phyloP scores from a whole-genome alignment of 2,888 invertebrate genomes.

The Euzetes globulus region DNA sequence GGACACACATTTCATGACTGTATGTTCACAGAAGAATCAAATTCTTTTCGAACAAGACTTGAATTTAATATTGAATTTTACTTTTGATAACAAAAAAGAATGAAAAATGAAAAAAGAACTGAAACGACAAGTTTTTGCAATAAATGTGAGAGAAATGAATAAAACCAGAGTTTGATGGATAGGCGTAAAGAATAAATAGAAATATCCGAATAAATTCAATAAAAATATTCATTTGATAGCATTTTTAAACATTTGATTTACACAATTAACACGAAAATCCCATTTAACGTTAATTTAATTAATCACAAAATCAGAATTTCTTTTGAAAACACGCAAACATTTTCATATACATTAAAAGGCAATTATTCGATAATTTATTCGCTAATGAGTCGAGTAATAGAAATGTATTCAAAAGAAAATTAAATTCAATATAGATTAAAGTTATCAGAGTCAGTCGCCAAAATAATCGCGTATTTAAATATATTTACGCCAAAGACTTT shows the following conservation, averaged over 20 bases:
- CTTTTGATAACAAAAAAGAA: background rate
- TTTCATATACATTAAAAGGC: background rate
- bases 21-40: background rate
- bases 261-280: background rate
- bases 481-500: too few species aligned
- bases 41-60: background rate
- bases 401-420: background rate
- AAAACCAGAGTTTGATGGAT: background rate
- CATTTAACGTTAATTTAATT: background rate
- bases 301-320: background rate
- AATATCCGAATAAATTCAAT: background rate
- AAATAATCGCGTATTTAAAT: too few species aligned
- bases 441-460: too few species aligned
- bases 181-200: background rate
- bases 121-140: too few species aligned
- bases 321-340: background rate
- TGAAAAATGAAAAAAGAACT: too few species aligned
- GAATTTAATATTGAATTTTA: background rate
- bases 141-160: too few species aligned
- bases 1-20: background rate
- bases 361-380: background rate
- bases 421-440: background rate
- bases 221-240: background rate
- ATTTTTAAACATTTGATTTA: background rate
- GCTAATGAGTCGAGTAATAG: background rate